Conservation (phyloP, 2,797 vertebrate genomes). For the Sebastes kiyomatsui region DNA sequence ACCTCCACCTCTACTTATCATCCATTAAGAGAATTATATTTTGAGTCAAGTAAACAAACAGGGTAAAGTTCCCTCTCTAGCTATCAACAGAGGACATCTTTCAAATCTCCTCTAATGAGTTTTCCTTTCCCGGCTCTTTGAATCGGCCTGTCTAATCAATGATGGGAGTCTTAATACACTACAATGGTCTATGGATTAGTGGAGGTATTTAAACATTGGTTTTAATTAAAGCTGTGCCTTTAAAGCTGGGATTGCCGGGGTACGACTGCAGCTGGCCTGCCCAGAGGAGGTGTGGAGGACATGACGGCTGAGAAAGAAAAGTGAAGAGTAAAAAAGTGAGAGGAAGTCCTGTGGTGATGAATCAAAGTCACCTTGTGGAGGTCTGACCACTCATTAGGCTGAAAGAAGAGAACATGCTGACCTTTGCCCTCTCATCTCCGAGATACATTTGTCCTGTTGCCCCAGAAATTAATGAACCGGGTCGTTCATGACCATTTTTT, state of each 20-base stretch:
- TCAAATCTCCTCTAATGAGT: slow-evolving; percentile 71
- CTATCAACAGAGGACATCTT: slow-evolving; percentile 52
- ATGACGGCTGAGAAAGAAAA: not conserved
- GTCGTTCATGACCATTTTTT: slow-evolving; percentile 12
- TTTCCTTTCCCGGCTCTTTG: slow-evolving; percentile 65
- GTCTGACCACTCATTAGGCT: slow-evolving; percentile 69
- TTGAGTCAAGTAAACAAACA: slow-evolving; percentile 48
- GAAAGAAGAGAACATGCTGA: slow-evolving; percentile 41
- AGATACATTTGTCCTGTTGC: slow-evolving; percentile 44
- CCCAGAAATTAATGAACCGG: slow-evolving; percentile 55
- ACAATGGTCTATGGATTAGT: slow-evolving; percentile 79
- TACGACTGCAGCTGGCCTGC: slow-evolving; percentile 3
- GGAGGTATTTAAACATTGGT: slow-evolving; percentile 76
- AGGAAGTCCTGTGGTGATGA: slow-evolving; percentile 45
- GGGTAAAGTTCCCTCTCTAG: slow-evolving; percentile 19
- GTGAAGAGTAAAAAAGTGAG: slow-evolving; percentile 2
- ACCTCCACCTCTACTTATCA: slow-evolving; percentile 19
- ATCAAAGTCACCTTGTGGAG: slow-evolving; percentile 78
- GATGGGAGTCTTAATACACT: slow-evolving; percentile 62
- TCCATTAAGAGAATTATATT: slow-evolving; percentile 43
- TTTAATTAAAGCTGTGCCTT: slow-evolving; percentile 75
- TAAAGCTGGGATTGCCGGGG: slow-evolving; percentile 43
- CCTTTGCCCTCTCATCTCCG: slow-evolving; percentile 47
- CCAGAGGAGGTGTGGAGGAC: slow-evolving; percentile 22
- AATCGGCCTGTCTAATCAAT: slow-evolving; percentile 73